phyloP scores from a whole-genome alignment of 2,888 invertebrate genomes.

The Drosophila anomelani region DNA sequence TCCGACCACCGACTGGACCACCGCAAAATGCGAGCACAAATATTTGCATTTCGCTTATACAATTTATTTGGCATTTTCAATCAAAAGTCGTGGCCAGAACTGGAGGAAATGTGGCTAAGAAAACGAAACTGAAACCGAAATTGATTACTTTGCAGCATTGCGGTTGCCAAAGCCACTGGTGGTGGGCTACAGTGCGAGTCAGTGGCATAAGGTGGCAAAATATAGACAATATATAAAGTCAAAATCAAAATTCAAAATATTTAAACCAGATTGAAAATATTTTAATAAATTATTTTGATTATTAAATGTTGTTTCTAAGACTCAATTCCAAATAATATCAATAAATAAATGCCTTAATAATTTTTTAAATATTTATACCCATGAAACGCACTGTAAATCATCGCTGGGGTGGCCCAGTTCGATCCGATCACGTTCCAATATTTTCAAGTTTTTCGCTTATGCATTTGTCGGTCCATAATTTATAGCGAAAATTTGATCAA shows the following conservation, averaged over 20 bases:
- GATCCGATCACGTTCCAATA: conserved; percentile 81
- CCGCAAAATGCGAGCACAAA: conserved; percentile 45
- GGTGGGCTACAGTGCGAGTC: conserved; percentile 2
- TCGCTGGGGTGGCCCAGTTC: conserved; percentile 25
- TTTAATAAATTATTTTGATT: no score
- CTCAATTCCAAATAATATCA: no score
- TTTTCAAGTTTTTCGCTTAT: conserved; percentile 68
- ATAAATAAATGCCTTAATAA: no score
- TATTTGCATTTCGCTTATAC: conserved; percentile 77
- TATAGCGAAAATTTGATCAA: conserved; percentile 75
- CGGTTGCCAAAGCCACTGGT: conserved; percentile 19
- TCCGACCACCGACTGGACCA: conserved; percentile 51
- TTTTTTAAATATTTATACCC: no score
- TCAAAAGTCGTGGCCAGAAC: conserved; percentile 72
- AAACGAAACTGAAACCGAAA: conserved; percentile 27
- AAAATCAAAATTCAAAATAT: no score
- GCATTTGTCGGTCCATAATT: conserved; percentile 64
- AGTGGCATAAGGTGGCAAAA: background rate
- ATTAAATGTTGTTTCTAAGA: no score
- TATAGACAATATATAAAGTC: no score
- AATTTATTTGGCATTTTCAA: conserved; percentile 81
- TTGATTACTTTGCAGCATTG: conserved; percentile 45
- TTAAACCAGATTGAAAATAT: no score
- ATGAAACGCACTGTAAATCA: conserved; percentile 19
- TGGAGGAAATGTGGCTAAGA: conserved; percentile 14